phyloP scores from a whole-genome alignment of 2,888 invertebrate genomes.

The Digitonthophagus gazella region DNA sequence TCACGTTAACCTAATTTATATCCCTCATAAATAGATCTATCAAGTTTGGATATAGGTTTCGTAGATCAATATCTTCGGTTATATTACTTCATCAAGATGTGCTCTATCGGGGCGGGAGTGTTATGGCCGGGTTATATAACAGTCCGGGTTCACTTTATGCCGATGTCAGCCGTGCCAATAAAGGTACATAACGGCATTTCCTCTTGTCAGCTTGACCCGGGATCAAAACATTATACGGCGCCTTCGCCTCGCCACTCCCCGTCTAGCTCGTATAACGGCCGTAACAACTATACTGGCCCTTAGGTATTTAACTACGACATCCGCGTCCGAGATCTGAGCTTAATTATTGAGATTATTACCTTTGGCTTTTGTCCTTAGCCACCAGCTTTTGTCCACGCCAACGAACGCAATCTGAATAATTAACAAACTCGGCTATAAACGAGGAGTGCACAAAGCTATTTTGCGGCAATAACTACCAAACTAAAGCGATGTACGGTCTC shows the following conservation, averaged over 20 bases:
- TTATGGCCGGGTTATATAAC: background rate
- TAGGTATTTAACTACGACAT: conserved; percentile 11
- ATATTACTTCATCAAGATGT: background rate
- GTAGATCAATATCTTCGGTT: background rate
- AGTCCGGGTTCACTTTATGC: background rate
- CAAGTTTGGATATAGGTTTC: background rate
- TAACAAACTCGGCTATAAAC: conserved; percentile 10
- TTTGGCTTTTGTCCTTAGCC: conserved; percentile 2
- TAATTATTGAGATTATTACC: conserved; percentile 16
- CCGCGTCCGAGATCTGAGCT: conserved; percentile 11
- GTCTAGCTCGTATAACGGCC: conserved; percentile 9
- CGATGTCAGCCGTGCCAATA: conserved; percentile 5
- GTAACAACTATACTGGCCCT: conserved; percentile 7
- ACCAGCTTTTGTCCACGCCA: background rate
- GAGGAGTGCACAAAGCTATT: conserved; percentile 12
- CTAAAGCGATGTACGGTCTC: background rate
- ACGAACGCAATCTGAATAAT: conserved; percentile 15
- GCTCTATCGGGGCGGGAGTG: background rate
- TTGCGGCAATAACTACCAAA: background rate
- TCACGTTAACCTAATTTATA: background rate
- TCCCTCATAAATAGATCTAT: background rate
- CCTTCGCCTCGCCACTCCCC: background rate
- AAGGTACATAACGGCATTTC: conserved; percentile 7
- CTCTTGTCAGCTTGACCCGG: conserved; percentile 8
- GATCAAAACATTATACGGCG: conserved; percentile 12